A percentile compares a stretch with the other conserved stretches of the same genome.
Evolutionary conservation across 2,113 vertebrate genomes (phyloP).

Genomic region (Ranitomeya variabilis): DNA sequence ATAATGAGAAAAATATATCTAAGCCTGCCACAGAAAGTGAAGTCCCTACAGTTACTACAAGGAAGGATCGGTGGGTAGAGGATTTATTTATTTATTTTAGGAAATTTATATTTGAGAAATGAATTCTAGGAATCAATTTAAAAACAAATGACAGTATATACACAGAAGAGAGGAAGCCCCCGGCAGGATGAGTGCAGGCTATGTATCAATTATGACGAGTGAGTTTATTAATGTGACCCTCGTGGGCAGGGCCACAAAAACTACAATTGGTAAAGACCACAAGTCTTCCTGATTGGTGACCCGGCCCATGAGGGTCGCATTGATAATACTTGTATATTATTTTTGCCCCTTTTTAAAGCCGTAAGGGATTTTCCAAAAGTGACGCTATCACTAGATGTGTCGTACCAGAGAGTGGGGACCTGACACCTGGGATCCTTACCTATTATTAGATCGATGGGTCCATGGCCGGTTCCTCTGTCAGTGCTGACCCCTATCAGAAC

Average conservation of each 20-base stretch:
- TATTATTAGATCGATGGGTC: too few relatives aligned
- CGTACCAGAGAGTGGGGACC: too few relatives aligned
- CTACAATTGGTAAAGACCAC: too few relatives aligned
- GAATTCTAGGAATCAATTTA: neutral
- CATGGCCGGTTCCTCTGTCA: too few relatives aligned
- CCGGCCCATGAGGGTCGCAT: too few relatives aligned
- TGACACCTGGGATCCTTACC: too few relatives aligned
- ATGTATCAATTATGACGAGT: neutral
- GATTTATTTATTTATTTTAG: neutral
- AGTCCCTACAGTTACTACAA: neutral
- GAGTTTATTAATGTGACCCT: neutral
- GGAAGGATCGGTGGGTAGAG: neutral
- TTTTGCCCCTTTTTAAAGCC: too few relatives aligned
- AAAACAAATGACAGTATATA: neutral
- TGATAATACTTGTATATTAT: too few relatives aligned
- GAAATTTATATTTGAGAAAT: neutral
- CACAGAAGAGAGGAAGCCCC: neutral
- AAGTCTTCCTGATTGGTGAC: too few relatives aligned
- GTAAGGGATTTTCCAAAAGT: too few relatives aligned
- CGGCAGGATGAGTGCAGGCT: neutral
- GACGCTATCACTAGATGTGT: too few relatives aligned
- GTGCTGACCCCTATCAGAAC: too few relatives aligned
- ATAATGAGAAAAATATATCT: neutral
- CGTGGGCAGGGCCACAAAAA: neutral
- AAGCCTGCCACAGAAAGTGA: neutral